Evolutionary conservation across 2,113 vertebrate genomes (phyloP), one percentile per base, ranked within the genome.

Genomic region (Nannobrachium achirus): DNA sequence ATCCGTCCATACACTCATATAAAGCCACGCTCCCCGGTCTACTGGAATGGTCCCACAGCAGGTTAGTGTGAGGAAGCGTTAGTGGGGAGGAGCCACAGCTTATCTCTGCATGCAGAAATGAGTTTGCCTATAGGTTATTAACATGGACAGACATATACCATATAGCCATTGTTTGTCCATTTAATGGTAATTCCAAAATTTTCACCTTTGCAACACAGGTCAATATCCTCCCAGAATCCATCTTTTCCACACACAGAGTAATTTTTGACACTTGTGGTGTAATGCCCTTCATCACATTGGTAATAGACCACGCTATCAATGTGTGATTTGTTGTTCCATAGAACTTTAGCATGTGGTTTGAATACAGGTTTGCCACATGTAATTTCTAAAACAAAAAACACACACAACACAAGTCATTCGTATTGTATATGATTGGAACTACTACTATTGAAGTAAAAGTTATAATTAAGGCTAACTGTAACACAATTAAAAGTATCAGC

Each of bases 131-230:
- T 25, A 65, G 52, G 48, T 9, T 3, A 11, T 64, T 49, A 40
- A 51, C 49, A 18, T n/a, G 15, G 16, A 18, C 9, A 20, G 49
- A 58, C 60, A 44, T 33, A 49, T 33, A 49, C 46, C 19, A 55
- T 4, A 66, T 33, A 50, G 15, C 45, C 48, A 38, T 7, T 14
- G 20, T 56, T 56, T 56, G 25, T 33, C 11, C 15, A 15, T 33
- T 18, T 6, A 18, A 25, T 71, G 41, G 2, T 11, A 20, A 57
- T 53, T 11, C n/a, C n/a, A 63, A 49, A 40, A 51, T 38, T 8
- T 11, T 8, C 87, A 93, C 93, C 93, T 93, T 92, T 79, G 86
- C 92, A 93, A 56, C 59, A 73, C 10, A 92, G 63, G 63, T 86
- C 75, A 73, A 78, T 55, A 19, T 88, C 88, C 78, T 91, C 86